Evolutionary conservation across 2,888 invertebrate species (phyloP), one percentile per base, ranked within the genome.

Genomic region (Amorpha juglandis): DNA sequence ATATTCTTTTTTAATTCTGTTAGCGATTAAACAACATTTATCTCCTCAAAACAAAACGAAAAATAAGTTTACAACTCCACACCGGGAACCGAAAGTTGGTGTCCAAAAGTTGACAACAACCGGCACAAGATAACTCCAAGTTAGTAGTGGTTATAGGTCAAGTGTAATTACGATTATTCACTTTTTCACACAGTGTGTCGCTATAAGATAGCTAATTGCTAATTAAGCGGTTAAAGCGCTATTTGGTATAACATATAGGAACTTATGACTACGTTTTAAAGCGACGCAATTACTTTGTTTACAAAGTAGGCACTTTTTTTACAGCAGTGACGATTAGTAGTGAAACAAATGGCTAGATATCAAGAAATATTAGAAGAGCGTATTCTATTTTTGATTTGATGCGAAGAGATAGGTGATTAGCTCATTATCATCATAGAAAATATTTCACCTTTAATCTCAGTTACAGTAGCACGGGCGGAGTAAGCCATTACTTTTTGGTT

Each of bases 101-200:
- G 68, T 55, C 69, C 79, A 73, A 77, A 86, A 83, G 81, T 83
- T 87, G 83, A 71, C 68, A 70, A 69, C 70, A 51, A 70, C 78
- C 77, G 71, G 78, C 77, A 72, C 77, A 79, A 86, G 87, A 89
- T 89, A 87, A 80, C 73, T 71, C 70, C 74, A 85, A 84, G 78
- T 88, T 77, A 79, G 78, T 80, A 79, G 79, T 78, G 75, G 80
- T 81, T 85, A 85, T 79, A 87, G 88, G 88, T 83, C 84, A 82
- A 77, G 70, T 74, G 89, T 88, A 86, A 90, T 92, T 88, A 91
- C 82, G 88, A 91, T 92, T 88, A 90, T 84, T 92, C 90, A 91
- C 75, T 27, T 27, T 77, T 27, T 62, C 38, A 19, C 58, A 58
- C 19, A 50, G 55, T 55, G 35, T 58, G 58, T 6, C 33, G 53